Conservation (phyloP, 2,888 invertebrate species). For the Epistrophella euchroma region DNA sequence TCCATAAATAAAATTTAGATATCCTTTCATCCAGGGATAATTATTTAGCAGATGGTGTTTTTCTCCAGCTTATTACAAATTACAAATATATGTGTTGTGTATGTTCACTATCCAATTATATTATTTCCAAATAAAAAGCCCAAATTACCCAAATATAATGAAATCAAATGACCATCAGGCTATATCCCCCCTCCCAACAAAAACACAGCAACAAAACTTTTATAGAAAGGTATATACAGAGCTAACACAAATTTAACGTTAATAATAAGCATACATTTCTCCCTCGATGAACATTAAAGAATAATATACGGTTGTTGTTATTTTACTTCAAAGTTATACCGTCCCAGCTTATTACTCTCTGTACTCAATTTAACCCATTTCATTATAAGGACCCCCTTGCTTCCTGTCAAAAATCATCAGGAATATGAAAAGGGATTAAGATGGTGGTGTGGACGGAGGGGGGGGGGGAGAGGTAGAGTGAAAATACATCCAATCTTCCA, state of each 20-base stretch:
- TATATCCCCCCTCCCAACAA: neutral
- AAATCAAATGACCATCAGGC: conserved; percentile 32
- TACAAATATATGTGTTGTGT: neutral
- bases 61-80: neutral
- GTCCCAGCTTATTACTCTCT: conserved; percentile 25
- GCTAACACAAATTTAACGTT: conserved; percentile 23
- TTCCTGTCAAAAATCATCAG: conserved; percentile 16
- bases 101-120: conserved; percentile 16
- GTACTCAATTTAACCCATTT: conserved; percentile 57
- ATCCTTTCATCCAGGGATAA: conserved; percentile 8
- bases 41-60: neutral
- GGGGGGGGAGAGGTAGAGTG: too few species aligned
- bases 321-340: conserved; percentile 39
- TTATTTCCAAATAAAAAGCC: conserved; percentile 8
- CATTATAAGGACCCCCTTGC: conserved; percentile 31
- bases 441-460: neutral
- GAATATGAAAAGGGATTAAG: neutral
- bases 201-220: neutral
- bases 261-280: conserved; percentile 37
- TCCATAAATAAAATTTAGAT: conserved; percentile 1
- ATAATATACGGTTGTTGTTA: conserved; percentile 35
- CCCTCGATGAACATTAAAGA: conserved; percentile 26
- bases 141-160: conserved; percentile 24
- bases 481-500: conserved; percentile 48
- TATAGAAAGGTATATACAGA: neutral